phyloP scores from a whole-genome alignment of 2,797 vertebrate genomes.

The Poecile montanus region DNA sequence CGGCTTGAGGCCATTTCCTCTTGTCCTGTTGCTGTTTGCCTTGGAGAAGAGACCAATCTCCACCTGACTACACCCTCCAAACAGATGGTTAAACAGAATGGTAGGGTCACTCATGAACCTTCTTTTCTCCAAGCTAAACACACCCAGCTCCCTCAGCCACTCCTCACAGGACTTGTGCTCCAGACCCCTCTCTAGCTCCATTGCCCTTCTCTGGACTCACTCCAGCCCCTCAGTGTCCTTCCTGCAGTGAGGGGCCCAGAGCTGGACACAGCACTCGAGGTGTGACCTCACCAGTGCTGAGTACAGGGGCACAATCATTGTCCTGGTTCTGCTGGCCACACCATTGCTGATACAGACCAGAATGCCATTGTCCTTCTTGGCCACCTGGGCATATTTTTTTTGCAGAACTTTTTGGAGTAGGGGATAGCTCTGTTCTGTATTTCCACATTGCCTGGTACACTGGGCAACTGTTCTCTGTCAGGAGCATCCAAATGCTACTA shows the following conservation, averaged over 20 bases:
- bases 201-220: neutral
- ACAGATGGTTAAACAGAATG: neutral
- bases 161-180: neutral
- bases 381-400: neutral
- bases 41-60: neutral
- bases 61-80: neutral
- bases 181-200: neutral
- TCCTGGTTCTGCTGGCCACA: neutral
- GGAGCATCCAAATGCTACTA: neutral
- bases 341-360: neutral
- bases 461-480: neutral
- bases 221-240: neutral
- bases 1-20: neutral
- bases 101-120: neutral
- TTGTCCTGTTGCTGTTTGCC: neutral
- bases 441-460: neutral
- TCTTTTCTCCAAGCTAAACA: neutral
- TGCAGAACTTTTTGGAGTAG: neutral
- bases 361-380: neutral
- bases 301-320: rapidly evolving
- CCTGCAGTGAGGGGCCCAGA: neutral
- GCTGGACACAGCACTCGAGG: rapidly evolving
- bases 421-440: neutral
- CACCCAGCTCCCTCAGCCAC: neutral
- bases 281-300: neutral